phyloP scores from a whole-genome alignment of 2,888 invertebrate species.

The Argyra leucocephala region DNA sequence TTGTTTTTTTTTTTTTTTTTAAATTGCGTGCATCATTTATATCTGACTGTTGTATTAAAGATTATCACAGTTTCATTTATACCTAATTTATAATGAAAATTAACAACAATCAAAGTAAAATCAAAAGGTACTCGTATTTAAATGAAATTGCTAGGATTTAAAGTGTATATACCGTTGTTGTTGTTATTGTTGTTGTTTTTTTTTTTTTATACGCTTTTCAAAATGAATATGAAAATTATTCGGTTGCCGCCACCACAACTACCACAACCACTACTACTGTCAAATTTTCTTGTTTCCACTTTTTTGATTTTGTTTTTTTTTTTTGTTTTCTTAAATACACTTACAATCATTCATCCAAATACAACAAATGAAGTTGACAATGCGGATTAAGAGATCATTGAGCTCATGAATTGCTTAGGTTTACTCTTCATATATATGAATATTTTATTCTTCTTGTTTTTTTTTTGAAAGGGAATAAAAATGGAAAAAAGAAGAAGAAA shows the following conservation, averaged over 20 bases:
- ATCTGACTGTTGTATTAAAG: background rate
- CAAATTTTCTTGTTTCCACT: background rate
- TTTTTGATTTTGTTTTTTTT: background rate
- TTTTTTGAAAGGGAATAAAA: too few species aligned
- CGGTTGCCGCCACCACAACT: too few species aligned
- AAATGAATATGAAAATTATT: background rate
- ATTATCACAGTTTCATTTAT: constrained; percentile 6
- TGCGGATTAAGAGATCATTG: constrained; percentile 6
- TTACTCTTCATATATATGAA: too few species aligned
- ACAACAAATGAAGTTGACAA: constrained; percentile 3
- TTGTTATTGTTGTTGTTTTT: background rate
- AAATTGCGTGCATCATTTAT: too few species aligned
- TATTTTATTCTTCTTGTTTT: too few species aligned
- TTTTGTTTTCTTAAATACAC: background rate
- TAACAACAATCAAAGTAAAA: background rate
- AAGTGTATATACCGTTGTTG: background rate
- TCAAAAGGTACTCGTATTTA: too few species aligned
- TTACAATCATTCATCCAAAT: background rate
- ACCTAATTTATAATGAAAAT: constrained; percentile 1
- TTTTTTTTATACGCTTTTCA: background rate
- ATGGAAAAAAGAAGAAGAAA: too few species aligned
- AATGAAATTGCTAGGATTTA: background rate
- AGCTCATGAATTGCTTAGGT: background rate
- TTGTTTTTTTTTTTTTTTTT: too few species aligned
- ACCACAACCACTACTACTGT: background rate